These are phyloP conservation scores for Urophycis tenuis DNA, from an alignment of 2,797 vertebrate genomes.

Conservation along the genomic window DNA sequence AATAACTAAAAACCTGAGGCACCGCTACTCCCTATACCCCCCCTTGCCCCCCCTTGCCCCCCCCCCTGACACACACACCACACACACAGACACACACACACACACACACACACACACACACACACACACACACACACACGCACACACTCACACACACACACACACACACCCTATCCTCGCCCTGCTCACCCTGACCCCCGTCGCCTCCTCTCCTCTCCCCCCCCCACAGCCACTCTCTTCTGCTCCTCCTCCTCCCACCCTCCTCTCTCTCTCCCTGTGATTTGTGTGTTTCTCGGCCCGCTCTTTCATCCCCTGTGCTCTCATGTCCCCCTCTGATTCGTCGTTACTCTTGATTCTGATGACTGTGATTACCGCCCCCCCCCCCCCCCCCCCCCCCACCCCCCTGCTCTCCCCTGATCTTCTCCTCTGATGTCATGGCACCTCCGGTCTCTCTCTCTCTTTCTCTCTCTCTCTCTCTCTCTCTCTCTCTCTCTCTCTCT, in stretches of 20 bases:
- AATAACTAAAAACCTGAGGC: not conserved
- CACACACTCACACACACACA: not conserved
- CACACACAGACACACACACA: no score
- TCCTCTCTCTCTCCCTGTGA: not conserved
- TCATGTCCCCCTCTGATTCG: not conserved
- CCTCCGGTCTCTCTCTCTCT: not conserved
- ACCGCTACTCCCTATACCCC: constrained; percentile 32
- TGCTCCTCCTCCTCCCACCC: constrained; percentile 16
- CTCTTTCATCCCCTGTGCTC: not conserved
- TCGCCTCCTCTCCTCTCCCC: constrained; percentile 7
- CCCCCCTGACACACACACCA: not conserved
- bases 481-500: no score
- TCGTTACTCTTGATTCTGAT: no score
- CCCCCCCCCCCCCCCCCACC: no score
- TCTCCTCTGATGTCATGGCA: not conserved
- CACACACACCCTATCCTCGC: constrained; percentile 5
- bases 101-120: no score
- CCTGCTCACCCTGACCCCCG: constrained; percentile 25
- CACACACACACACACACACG: no score
- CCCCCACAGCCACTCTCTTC: not conserved
- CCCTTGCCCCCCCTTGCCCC: constrained; percentile 7
- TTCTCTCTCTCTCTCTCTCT: no score
- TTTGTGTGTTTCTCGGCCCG: not conserved
- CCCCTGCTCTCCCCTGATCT: no score
- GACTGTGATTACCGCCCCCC: no score